These are phyloP conservation scores for Diplazon laetatorius DNA, from an alignment of 2,888 invertebrate genomes.

Conservation along the genomic window DNA sequence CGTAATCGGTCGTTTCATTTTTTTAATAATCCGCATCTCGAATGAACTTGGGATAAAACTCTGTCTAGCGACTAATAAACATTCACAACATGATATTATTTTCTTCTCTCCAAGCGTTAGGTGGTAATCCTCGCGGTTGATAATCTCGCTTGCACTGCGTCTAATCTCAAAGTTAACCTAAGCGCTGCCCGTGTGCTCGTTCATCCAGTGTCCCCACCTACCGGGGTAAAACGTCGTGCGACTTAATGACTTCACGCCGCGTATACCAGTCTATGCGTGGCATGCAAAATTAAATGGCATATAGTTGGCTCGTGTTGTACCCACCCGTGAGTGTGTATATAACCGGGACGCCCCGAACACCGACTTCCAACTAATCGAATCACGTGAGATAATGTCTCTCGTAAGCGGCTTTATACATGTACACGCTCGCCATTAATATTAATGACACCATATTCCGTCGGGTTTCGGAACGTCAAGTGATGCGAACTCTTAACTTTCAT, in stretches of 20 bases:
- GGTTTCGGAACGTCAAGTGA: slow-evolving; percentile 27
- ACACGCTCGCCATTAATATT: slow-evolving; percentile 26
- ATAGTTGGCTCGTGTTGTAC: slow-evolving; percentile 30
- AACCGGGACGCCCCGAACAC: slow-evolving; percentile 13
- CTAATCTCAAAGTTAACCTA: slow-evolving; percentile 27
- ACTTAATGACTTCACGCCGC: slow-evolving; percentile 29
- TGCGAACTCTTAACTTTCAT: slow-evolving; percentile 22
- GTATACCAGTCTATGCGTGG: slow-evolving; percentile 26
- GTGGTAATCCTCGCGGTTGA: slow-evolving; percentile 4
- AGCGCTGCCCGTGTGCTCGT: slow-evolving; percentile 19
- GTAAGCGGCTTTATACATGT: slow-evolving; percentile 31
- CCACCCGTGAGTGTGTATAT: slow-evolving; percentile 6
- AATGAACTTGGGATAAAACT: no score
- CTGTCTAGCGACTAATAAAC: no score
- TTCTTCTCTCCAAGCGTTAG: neutral
- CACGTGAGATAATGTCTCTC: slow-evolving; percentile 32
- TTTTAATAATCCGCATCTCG: no score
- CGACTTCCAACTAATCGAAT: slow-evolving; percentile 26
- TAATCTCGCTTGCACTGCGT: slow-evolving; percentile 4
- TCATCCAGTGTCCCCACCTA: slow-evolving; percentile 13
- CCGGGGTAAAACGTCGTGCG: slow-evolving; percentile 1
- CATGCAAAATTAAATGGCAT: slow-evolving; percentile 34
- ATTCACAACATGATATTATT: neutral
- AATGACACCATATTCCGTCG: slow-evolving; percentile 24
- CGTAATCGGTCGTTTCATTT: no score